These are phyloP conservation scores for Chalcis sispes DNA, from an alignment of 2,888 invertebrate species.

Conservation along the genomic window DNA sequence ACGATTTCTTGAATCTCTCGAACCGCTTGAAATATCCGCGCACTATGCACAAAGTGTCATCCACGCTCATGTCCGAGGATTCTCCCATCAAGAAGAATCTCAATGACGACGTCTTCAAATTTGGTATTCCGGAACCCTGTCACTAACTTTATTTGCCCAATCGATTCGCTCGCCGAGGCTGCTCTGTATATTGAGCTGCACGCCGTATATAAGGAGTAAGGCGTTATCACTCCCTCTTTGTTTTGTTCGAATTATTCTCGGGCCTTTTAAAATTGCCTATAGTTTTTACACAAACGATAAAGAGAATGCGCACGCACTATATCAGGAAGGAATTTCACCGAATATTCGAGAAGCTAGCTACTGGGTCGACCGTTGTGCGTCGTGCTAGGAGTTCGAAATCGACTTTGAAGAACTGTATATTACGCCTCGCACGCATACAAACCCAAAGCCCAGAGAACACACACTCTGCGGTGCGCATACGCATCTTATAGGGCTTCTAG, in stretches of 20 bases:
- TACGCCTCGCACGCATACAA: neutral
- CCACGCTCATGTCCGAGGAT: conserved; percentile 64
- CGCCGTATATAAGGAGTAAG: too few relatives aligned
- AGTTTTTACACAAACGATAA: too few relatives aligned
- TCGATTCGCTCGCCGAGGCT: too few relatives aligned
- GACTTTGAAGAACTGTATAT: neutral
- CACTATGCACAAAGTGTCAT: conserved; percentile 58
- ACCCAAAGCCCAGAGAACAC: too few relatives aligned
- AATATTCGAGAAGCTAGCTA: conserved; percentile 16
- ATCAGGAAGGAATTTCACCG: neutral
- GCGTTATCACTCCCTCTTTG: too few relatives aligned
- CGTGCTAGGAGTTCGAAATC: conserved; percentile 7
- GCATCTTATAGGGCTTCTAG: neutral
- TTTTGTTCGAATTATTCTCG: too few relatives aligned
- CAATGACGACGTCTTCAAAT: neutral
- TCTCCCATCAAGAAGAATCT: conserved; percentile 26
- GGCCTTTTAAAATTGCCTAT: too few relatives aligned
- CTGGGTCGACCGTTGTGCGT: neutral
- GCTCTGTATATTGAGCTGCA: too few relatives aligned
- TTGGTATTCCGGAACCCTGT: too few relatives aligned
- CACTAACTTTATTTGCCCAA: too few relatives aligned
- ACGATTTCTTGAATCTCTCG: conserved; percentile 66
- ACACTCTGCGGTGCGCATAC: neutral
- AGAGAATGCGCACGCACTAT: too few relatives aligned
- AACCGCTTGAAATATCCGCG: conserved; percentile 60